phyloP scores from a whole-genome alignment of 2,113 vertebrate genomes.

The Proterorhinus semilunaris region DNA sequence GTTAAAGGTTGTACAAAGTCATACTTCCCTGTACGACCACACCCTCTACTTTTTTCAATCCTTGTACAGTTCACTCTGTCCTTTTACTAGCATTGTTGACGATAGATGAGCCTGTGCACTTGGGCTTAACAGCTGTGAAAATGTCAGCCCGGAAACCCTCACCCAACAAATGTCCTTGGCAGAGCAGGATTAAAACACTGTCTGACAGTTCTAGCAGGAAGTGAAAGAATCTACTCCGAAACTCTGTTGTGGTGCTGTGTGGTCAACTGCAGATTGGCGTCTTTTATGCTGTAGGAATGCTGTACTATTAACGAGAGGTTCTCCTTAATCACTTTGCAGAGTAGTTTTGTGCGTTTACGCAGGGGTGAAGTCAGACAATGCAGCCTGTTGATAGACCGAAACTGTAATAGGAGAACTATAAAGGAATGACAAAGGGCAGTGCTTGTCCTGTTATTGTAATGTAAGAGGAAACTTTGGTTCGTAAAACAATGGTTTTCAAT shows the following conservation, averaged over 20 bases:
- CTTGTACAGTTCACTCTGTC: neutral
- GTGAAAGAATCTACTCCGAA: slow-evolving; percentile 34
- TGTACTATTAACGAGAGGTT: neutral
- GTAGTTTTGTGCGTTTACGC: neutral
- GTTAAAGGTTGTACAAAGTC: too few relatives aligned
- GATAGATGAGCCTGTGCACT: slow-evolving; percentile 14
- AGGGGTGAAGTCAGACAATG: neutral
- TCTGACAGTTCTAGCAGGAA: slow-evolving; percentile 29
- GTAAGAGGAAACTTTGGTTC: neutral
- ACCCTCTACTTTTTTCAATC: too few relatives aligned
- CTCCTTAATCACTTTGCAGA: neutral
- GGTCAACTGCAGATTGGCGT: neutral
- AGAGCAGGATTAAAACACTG: slow-evolving; percentile 11
- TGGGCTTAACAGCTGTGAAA: slow-evolving; percentile 22
- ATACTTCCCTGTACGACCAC: too few relatives aligned
- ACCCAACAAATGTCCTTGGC: neutral
- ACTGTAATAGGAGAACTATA: neutral
- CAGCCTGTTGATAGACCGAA: neutral
- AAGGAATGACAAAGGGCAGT: neutral
- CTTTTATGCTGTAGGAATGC: neutral
- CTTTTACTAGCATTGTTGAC: slow-evolving; percentile 24
- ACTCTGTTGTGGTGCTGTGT: neutral
- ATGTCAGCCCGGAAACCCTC: neutral
- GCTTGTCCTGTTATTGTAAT: neutral
- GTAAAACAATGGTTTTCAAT: neutral